A percentile compares a stretch with the other conserved stretches of the same genome.
Evolutionary conservation across 2,113 vertebrate genomes (phyloP).

Genomic region (Rhinolophus ferrumequinum): DNA sequence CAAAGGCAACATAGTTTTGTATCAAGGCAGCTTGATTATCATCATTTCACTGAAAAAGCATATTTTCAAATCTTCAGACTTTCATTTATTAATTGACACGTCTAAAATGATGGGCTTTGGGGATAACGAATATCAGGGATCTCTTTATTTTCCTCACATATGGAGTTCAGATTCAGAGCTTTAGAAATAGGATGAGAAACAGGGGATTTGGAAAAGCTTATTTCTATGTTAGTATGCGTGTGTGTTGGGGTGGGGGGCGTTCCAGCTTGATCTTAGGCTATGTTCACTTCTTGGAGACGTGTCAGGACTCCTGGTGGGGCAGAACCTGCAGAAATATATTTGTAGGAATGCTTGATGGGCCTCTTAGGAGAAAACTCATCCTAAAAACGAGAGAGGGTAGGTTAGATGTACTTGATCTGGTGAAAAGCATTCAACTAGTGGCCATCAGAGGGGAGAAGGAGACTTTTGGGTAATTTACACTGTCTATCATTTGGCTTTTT

Average conservation of each 20-base stretch:
- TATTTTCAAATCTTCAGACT: not conserved
- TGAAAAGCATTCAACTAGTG: not conserved
- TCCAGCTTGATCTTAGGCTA: not conserved
- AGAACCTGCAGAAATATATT: not conserved
- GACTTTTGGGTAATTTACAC: not conserved
- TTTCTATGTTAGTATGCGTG: not conserved
- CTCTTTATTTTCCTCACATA: not conserved
- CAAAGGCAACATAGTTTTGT: not conserved
- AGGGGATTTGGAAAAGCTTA: not conserved
- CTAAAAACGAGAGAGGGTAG: not conserved
- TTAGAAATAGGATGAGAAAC: not conserved
- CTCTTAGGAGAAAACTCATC: not conserved
- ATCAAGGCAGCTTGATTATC: not conserved
- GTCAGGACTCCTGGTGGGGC: not conserved
- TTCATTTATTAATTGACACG: not conserved
- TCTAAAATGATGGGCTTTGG: not conserved
- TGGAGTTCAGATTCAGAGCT: not conserved
- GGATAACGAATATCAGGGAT: not conserved
- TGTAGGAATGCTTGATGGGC: not conserved
- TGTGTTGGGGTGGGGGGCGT: not conserved
- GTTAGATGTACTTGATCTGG: not conserved
- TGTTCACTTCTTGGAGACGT: not conserved
- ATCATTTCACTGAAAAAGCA: not conserved
- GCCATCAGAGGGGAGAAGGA: not conserved
- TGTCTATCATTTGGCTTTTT: not conserved